Evolutionary conservation across 64 coral and sea anemone species (phyloP).

Genomic region (Stichodactyla helianthus): DNA sequence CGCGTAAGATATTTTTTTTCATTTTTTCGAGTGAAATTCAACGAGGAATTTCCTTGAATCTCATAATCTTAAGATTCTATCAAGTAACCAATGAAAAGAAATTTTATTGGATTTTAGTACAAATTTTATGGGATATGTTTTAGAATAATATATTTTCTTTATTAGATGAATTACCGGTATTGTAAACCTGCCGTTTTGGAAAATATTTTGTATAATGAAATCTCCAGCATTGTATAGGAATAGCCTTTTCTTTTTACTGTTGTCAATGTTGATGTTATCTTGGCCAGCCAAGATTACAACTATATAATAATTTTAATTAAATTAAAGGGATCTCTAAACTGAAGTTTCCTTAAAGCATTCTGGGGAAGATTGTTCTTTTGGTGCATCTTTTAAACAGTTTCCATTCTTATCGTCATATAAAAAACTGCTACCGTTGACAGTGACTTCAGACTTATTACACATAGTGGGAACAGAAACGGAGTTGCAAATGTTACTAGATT

Average conservation of each 20-base stretch:
- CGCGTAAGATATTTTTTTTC: background rate
- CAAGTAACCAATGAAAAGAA: background rate
- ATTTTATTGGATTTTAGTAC: background rate
- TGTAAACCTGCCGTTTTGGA: background rate
- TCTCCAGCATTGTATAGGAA: background rate
- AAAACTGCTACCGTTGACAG: background rate
- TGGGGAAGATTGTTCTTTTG: background rate
- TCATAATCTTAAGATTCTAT: background rate
- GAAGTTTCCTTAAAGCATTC: constrained; percentile 15
- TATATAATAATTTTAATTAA: background rate
- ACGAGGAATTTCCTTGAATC: background rate
- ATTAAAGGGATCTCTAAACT: background rate
- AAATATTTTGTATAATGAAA: background rate
- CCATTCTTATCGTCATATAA: constrained; percentile 5
- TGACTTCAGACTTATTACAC: background rate
- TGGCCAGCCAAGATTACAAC: constrained; percentile 14
- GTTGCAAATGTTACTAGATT: background rate
- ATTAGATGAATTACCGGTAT: background rate
- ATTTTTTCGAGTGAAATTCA: no score
- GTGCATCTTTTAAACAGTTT: background rate
- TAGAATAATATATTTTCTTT: background rate
- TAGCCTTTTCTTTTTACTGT: background rate
- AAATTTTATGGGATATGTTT: background rate
- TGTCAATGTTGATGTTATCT: background rate
- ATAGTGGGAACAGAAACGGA: background rate